Evolutionary conservation across 2,888 invertebrate species (phyloP).

Genomic region (Campoletis raptor): DNA sequence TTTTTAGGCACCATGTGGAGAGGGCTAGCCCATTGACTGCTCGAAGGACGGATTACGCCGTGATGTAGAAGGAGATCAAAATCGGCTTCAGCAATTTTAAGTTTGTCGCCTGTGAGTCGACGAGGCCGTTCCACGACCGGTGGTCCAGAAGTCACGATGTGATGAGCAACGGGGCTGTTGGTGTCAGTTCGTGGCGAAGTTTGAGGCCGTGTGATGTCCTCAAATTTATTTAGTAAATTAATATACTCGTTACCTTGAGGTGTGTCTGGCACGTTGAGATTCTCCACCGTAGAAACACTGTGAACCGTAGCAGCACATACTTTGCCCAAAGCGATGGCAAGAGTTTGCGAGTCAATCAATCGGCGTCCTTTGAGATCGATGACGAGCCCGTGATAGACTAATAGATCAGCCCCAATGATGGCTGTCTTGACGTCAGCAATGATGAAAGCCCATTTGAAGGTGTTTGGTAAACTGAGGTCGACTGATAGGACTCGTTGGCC

Average conservation of each 20-base stretch:
- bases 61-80: slow-evolving; percentile 2
- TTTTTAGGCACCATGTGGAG: slow-evolving; percentile 32
- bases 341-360: no score
- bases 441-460: slow-evolving; percentile 39
- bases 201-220: not conserved
- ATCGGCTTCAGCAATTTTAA: slow-evolving; percentile 88
- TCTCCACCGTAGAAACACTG: not conserved
- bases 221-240: not conserved
- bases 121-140: slow-evolving; percentile 75
- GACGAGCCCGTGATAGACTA: slow-evolving; percentile 28
- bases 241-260: not conserved
- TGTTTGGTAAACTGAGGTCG: slow-evolving; percentile 16
- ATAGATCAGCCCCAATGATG: slow-evolving; percentile 45
- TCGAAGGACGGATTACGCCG: slow-evolving; percentile 9
- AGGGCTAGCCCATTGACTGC: slow-evolving; percentile 48
- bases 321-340: not conserved
- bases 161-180: no score
- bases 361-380: slow-evolving; percentile 20
- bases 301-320: not conserved
- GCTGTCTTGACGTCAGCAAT: slow-evolving; percentile 37
- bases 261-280: not conserved
- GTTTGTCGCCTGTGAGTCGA: slow-evolving; percentile 92
- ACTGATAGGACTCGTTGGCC: slow-evolving; percentile 20
- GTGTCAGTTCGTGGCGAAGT: not conserved
- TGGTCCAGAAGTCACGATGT: slow-evolving; percentile 6